These are phyloP conservation scores for Saccopteryx bilineata DNA, from an alignment of 2,113 vertebrate species.

Conservation along the genomic window DNA sequence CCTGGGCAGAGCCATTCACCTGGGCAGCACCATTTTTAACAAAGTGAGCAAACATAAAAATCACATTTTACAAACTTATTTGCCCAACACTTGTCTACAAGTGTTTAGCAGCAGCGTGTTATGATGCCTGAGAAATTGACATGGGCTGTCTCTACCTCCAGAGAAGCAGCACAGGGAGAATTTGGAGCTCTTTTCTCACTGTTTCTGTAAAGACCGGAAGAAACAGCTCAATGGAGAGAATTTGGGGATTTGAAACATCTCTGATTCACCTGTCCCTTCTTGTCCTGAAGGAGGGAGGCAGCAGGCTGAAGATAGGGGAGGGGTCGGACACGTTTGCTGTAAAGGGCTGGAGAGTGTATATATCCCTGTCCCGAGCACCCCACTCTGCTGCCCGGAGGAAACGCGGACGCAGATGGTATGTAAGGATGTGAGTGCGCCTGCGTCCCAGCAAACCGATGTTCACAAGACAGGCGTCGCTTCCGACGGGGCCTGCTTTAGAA, in stretches of 20 bases:
- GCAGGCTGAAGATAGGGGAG: not conserved
- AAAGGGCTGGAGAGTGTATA: not conserved
- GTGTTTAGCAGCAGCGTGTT: fast-evolving
- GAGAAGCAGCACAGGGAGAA: not conserved
- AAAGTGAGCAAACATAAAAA: too few relatives aligned
- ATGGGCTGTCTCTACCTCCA: not conserved
- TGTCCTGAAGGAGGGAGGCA: not conserved
- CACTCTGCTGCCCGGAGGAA: fast-evolving
- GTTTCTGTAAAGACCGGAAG: not conserved
- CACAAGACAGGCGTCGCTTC: not conserved
- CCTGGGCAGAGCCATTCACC: too few relatives aligned
- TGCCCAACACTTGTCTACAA: not conserved
- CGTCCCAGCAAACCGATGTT: constrained; percentile 18
- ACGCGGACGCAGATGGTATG: not conserved
- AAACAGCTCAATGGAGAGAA: not conserved
- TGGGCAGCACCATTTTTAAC: too few relatives aligned
- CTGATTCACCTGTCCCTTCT: not conserved
- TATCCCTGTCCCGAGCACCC: fast-evolving
- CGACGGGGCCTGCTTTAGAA: not conserved
- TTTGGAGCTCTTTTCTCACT: not conserved
- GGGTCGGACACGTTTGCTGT: fast-evolving
- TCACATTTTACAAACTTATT: too few relatives aligned
- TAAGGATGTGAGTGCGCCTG: not conserved
- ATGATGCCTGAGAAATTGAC: not conserved
- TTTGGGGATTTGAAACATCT: not conserved